A percentile compares a stretch with the other conserved stretches of the same genome.
Evolutionary conservation across 2,113 vertebrate genomes (phyloP).

Genomic region (Hoplias malabaricus): DNA sequence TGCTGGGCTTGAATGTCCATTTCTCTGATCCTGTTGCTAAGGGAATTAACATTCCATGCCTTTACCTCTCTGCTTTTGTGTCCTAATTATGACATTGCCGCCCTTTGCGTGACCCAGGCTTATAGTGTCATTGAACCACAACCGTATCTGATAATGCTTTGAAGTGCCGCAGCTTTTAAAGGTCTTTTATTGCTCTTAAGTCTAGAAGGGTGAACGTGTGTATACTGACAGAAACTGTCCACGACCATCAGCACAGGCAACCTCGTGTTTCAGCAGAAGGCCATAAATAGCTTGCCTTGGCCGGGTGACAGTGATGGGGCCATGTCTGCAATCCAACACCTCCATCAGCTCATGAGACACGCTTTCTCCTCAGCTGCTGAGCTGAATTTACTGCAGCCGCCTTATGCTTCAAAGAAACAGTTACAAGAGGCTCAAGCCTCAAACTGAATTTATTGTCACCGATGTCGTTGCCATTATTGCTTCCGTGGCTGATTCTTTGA

Average conservation of each 20-base stretch:
- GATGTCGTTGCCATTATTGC: not conserved
- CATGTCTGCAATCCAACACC: slow-evolving; percentile 43
- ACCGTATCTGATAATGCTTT: slow-evolving; percentile 48
- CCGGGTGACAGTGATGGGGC: slow-evolving; percentile 33
- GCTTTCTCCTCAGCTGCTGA: slow-evolving; percentile 5
- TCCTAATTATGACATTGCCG: slow-evolving; percentile 11
- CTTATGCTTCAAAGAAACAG: not conserved
- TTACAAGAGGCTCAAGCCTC: not conserved
- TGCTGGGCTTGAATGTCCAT: slow-evolving; percentile 20
- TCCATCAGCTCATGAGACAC: slow-evolving; percentile 22
- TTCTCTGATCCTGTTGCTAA: slow-evolving; percentile 24
- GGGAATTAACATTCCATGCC: slow-evolving; percentile 6
- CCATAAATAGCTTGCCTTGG: slow-evolving; percentile 49
- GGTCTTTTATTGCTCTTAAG: slow-evolving; percentile 33
- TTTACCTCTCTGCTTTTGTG: slow-evolving; percentile 30
- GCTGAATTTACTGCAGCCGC: not conserved
- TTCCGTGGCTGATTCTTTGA: not conserved
- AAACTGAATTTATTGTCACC: not conserved
- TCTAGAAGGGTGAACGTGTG: slow-evolving; percentile 15
- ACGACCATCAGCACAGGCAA: not conserved
- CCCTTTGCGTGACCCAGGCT: not conserved
- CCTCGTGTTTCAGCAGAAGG: slow-evolving; percentile 24
- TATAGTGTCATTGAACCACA: slow-evolving; percentile 20
- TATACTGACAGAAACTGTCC: slow-evolving; percentile 39
- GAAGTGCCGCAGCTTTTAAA: slow-evolving; percentile 25